Evolutionary conservation across 2,797 vertebrate species (phyloP), one percentile per base, ranked within the genome.

Genomic region (Melanotaenia nigrans): DNA sequence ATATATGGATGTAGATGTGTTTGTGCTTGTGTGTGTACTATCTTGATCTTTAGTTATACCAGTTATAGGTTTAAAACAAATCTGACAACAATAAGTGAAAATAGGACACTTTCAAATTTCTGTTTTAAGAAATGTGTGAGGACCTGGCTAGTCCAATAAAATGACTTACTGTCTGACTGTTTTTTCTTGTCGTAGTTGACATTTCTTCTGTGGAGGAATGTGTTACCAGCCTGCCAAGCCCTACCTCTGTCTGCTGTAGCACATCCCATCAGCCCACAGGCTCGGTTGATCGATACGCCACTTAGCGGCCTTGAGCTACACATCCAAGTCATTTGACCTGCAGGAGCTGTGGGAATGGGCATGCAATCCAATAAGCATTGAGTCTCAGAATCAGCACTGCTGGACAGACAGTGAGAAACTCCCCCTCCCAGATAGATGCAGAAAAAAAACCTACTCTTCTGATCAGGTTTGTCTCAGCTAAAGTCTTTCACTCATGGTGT

Each of bases 321-420:
- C 84, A 87, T 87, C 86, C 65, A 81, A 82, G 90, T 87, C 85
- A 90, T 88, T 82, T 87, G 90, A 91, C 86, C 87, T 13, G 77
- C 82, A 68, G 65, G 61, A 83, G 66, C 79, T 77, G 86, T 82
- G 83, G 84, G 84, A 87, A 88, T 84, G 85, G 79, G 42, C 67
- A 65, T 30, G 10, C 79, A 89, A 92, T 90, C 86, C 74, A 87
- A 92, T 92, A 82, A 91, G 81, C 85, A 92, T 90, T 3, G 85
- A 91, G 69, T 57, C 71, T 24, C 73, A 49, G 81, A 84, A 84
- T 76, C 71, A 81, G 67, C 70, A 30, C 38, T 72, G 78, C 72
- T 8, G 28, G 58, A 81, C 69, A 35, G 32, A 68, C 58, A 53
- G 68, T 33, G 49, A 87, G 81, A 76, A 89, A 82, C 67, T 81